These are phyloP conservation scores for Helobdella robusta DNA, from an alignment of 2,888 invertebrate genomes.

Conservation along the genomic window DNA sequence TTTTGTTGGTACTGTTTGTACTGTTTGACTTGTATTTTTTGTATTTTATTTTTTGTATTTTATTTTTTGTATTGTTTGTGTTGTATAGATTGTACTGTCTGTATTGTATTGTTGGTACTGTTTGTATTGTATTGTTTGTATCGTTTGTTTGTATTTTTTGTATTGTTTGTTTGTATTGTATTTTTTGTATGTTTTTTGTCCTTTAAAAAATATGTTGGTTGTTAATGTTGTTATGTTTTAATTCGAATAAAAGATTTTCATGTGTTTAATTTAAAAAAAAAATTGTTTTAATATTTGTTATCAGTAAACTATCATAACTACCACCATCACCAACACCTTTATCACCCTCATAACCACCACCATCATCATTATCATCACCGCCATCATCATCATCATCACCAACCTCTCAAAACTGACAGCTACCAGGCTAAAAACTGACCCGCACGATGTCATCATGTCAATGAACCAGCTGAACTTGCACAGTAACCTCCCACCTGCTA, in stretches of 20 bases:
- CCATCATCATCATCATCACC: slow-evolving; percentile 1
- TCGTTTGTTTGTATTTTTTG: too few species aligned
- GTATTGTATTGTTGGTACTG: too few species aligned
- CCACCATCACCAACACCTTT: neutral
- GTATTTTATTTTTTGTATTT: too few species aligned
- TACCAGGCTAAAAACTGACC: slow-evolving; percentile 14
- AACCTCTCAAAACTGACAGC: slow-evolving; percentile 13
- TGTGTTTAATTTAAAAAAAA: neutral
- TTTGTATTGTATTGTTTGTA: too few species aligned
- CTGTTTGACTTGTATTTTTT: too few species aligned
- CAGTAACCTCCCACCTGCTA: slow-evolving; percentile 14
- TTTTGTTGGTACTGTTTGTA: too few species aligned
- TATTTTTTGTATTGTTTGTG: too few species aligned
- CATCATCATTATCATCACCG: slow-evolving; percentile 20
- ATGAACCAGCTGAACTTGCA: slow-evolving; percentile 21
- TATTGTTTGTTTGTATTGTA: too few species aligned
- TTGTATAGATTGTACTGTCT: too few species aligned
- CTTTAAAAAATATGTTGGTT: too few species aligned
- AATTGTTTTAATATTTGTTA: neutral
- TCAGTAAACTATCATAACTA: neutral
- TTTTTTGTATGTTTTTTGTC: too few species aligned
- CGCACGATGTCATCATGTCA: slow-evolving; percentile 22
- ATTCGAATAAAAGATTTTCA: slow-evolving; percentile 4
- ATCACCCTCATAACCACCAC: slow-evolving; percentile 9
- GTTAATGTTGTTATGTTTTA: too few species aligned